A percentile compares a stretch with the other conserved stretches of the same genome.
phyloP scores from a whole-genome alignment of 2,888 invertebrate genomes.

The Lycocerus yunnanus region DNA sequence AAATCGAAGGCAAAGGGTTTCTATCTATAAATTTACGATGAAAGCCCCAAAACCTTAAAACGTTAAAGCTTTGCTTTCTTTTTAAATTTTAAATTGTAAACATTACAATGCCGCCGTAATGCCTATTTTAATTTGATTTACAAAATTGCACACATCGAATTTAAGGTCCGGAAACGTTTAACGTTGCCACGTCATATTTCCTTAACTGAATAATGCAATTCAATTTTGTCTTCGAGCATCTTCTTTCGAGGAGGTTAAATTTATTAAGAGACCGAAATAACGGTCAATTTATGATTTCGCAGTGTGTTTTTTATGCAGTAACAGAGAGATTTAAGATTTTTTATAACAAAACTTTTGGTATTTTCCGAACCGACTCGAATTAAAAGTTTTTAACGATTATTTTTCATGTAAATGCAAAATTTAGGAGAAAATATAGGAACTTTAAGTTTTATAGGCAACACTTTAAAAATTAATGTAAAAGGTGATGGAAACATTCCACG shows the following conservation, averaged over 20 bases:
- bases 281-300: constrained; percentile 11
- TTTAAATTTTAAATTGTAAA: neutral
- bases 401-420: constrained; percentile 12
- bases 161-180: neutral
- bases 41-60: constrained; percentile 7
- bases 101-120: neutral
- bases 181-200: constrained; percentile 4
- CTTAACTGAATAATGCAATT: constrained; percentile 11
- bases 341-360: constrained; percentile 14
- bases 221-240: neutral
- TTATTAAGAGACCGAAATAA: neutral
- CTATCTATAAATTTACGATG: constrained; percentile 27
- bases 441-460: constrained; percentile 7
- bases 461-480: constrained; percentile 12
- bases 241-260: constrained; percentile 4
- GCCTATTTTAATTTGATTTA: neutral
- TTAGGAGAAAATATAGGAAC: constrained; percentile 5
- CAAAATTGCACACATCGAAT: neutral
- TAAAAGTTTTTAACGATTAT: constrained; percentile 14
- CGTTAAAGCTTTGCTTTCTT: neutral
- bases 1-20: constrained; percentile 31
- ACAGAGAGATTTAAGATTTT: constrained; percentile 1
- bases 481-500: constrained; percentile 11
- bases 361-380: constrained; percentile 3
- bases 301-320: constrained; percentile 12